Evolutionary conservation across 2,797 vertebrate species (phyloP), one percentile per base, ranked within the genome.

Genomic region (Takifugu ocellatus): DNA sequence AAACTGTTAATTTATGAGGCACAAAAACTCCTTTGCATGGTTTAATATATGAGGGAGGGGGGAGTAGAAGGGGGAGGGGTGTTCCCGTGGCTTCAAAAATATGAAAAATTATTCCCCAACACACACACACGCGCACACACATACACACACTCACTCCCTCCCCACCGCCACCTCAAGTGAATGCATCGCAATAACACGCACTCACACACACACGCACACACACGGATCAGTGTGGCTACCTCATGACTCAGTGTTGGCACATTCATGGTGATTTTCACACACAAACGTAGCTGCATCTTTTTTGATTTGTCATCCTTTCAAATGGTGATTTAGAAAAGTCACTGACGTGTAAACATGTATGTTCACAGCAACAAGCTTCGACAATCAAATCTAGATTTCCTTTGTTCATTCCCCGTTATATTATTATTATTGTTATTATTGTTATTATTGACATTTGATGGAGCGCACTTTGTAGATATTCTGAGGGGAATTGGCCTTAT

Each of bases 351-450:
- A 74, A 79, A 84, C 70, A 70, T 75, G 72, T 78, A 72, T 88
- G 83, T 90, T 90, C 90, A 91, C 90, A 86, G 86, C 90, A 90
- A 89, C 71, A 87, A 88, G 94, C 94, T 93, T 90, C 88, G 94
- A 95, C 94, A 95, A 95, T 95, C 94, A 95, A 87, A 84, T 83
- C 79, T 81, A 84, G 39, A 9, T 3, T 21, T 49, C 9, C 63
- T 67, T 75, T 79, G 64, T 77, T 76, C 25, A 54, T 66, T 62
- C 62, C 75, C 78, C 75, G 70, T n/a, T 46, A 25, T 49, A 25
- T 49, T 12, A 25, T 25, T 25, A 25, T 48, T 24, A 48, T 48
- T 25, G 2, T 43, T 73, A 59, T 79, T 61, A 52, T 66, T 60
- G 21, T 68, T 64, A 58, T 76, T 68, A 77, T 68, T 75, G 72